Base-by-base conservation (phyloP, 2,113 vertebrate genomes). In the Scopus umbretta region DNA sequence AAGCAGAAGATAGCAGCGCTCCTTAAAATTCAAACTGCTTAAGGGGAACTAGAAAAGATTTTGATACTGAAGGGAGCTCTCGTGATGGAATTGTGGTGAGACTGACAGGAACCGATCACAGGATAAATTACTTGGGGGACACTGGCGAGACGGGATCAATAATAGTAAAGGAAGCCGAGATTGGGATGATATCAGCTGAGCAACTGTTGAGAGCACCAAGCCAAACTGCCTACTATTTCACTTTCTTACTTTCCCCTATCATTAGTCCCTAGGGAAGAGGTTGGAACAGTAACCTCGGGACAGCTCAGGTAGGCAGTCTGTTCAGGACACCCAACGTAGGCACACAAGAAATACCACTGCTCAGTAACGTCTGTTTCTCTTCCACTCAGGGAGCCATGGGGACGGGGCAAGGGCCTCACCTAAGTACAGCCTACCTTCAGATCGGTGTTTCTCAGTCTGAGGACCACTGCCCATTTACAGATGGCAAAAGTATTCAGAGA, bases 371-470 rank as follows among this genome's bases (percentile, higher is more conserved):
- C 49, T 11, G 22, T 20, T 62, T 34, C 40, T 52, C 16, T 72
- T 59, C 19, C 36, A 13, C 9, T 25, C 20, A 53, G 50, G 18
- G 36, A 36, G 38, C 15, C 16, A 6, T 40, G 25, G 19, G 58
- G 16, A 59, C 1, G 3, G 13, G 25, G 27, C 34, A 82, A 72
- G 34, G 17, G 26, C 61, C 56, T 82, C 40, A 38, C 17, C 17
- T 7, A 62, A 52, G 50, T 7, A 25, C 29, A 22, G 45, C 45
- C 5, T 4, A 8, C 73, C 16, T 47, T 71, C 14, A 42, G 6
- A 50, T 6, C 0, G 0, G 7, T 8, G 38, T 62, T n/a, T 26
- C 73, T 67, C 47, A 26, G 26, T 4, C 43, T 27, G 32, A 75
- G 29, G 38, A 68, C 6, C 25, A 18, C 18, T 52, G 21, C 13